Evolutionary conservation across 2,797 vertebrate genomes (phyloP).

Genomic region (Gallinago nigripennis): DNA sequence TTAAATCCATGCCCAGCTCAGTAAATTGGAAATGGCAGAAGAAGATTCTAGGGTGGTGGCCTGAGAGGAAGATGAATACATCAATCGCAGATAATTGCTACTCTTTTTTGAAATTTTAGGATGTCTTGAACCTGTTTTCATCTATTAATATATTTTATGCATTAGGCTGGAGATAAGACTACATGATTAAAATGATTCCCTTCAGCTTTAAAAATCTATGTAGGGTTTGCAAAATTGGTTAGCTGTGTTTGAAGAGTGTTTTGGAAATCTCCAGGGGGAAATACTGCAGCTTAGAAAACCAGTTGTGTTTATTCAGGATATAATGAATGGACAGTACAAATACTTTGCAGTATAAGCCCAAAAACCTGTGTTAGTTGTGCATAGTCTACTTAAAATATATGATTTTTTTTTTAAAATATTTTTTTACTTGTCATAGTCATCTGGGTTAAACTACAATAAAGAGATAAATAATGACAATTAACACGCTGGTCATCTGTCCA

Average conservation of each 20-base stretch:
- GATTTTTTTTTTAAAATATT: background rate
- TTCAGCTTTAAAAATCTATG: background rate
- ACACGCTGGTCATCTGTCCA: background rate
- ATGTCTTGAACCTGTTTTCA: background rate
- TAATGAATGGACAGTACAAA: background rate
- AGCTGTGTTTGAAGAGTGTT: background rate
- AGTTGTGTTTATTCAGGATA: background rate
- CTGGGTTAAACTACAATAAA: background rate
- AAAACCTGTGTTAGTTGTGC: background rate
- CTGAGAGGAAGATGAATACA: constrained; percentile 32
- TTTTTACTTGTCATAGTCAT: background rate
- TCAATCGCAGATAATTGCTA: constrained; percentile 30
- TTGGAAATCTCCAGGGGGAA: background rate
- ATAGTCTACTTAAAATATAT: background rate
- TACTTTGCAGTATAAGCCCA: background rate
- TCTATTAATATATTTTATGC: background rate
- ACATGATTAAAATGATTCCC: background rate
- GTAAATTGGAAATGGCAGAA: constrained; percentile 62
- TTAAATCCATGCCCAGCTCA: constrained; percentile 43
- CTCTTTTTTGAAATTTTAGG: background rate
- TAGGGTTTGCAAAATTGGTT: background rate
- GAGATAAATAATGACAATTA: background rate
- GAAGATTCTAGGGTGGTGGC: constrained; percentile 25
- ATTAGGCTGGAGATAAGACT: background rate
- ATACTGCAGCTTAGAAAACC: background rate